These are phyloP conservation scores for Matsumurasca onukii DNA, from an alignment of 1,140 invertebrate genomes.

Conservation along the genomic window DNA sequence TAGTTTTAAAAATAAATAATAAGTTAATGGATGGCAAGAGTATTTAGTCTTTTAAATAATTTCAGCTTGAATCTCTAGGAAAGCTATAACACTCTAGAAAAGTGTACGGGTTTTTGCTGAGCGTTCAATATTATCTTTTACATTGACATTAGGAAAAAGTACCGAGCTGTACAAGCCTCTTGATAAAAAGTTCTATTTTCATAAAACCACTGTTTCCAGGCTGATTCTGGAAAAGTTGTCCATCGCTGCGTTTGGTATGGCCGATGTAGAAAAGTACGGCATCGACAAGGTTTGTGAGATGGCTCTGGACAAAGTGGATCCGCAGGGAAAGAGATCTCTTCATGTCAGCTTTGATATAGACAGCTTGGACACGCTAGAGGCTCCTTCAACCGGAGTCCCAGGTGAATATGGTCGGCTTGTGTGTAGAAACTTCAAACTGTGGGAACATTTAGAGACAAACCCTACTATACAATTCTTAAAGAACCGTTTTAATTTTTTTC, in stretches of 20 bases:
- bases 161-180: too few relatives aligned
- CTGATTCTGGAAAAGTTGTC: constrained; percentile 74
- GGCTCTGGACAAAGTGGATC: constrained; percentile 67
- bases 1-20: too few relatives aligned
- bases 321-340: constrained; percentile 65
- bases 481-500: too few relatives aligned
- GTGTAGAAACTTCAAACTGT: neutral
- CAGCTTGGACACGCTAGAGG: constrained; percentile 77
- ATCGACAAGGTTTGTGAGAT: constrained; percentile 73
- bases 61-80: too few relatives aligned
- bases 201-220: constrained; percentile 44
- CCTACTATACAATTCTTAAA: too few relatives aligned
- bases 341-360: constrained; percentile 96
- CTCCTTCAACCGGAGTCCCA: constrained; percentile 85
- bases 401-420: constrained; percentile 59
- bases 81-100: too few relatives aligned
- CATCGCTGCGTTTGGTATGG: constrained; percentile 79
- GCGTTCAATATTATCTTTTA: too few relatives aligned
- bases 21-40: too few relatives aligned
- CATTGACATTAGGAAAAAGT: too few relatives aligned
- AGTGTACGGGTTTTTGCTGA: too few relatives aligned
- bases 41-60: too few relatives aligned
- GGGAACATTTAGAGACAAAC: neutral
- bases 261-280: constrained; percentile 76
- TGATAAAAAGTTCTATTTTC: too few relatives aligned